Evolutionary conservation across 2,797 vertebrate genomes (phyloP).

Genomic region (Crenichthys baileyi): DNA sequence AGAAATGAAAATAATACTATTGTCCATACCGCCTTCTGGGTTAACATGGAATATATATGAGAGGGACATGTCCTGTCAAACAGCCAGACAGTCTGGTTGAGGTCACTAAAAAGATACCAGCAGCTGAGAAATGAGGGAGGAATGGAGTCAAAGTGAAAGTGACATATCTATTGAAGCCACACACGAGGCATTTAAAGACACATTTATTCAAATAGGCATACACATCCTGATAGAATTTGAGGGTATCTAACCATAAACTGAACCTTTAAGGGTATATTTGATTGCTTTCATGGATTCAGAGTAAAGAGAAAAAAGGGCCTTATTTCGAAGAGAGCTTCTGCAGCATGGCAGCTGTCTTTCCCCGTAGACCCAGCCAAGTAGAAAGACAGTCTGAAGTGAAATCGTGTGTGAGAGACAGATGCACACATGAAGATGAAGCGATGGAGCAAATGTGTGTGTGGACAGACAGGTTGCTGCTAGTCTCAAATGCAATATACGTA

Average conservation of each 20-base stretch:
- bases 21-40: conserved; percentile 36
- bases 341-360: conserved; percentile 70
- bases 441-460: conserved; percentile 12
- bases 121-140: conserved; percentile 28
- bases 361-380: conserved; percentile 59
- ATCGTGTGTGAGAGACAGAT: conserved; percentile 34
- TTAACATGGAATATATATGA: conserved; percentile 53
- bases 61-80: conserved; percentile 60
- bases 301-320: conserved; percentile 26
- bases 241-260: conserved; percentile 33
- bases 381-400: conserved; percentile 53
- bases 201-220: conserved; percentile 30
- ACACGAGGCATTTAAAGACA: conserved; percentile 14
- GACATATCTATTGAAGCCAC: conserved; percentile 30
- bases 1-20: conserved; percentile 38
- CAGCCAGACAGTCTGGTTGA: conserved; percentile 35
- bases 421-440: conserved; percentile 29
- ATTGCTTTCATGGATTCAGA: conserved; percentile 44
- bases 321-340: conserved; percentile 69
- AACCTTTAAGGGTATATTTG: conserved; percentile 39
- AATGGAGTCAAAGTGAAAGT: conserved; percentile 30
- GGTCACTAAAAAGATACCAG: conserved; percentile 51
- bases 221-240: conserved; percentile 36
- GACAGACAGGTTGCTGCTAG: conserved; percentile 42
- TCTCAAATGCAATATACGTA: conserved; percentile 68